phyloP scores from a whole-genome alignment of 2,797 vertebrate genomes.

The Halcyon smyrnensis region DNA sequence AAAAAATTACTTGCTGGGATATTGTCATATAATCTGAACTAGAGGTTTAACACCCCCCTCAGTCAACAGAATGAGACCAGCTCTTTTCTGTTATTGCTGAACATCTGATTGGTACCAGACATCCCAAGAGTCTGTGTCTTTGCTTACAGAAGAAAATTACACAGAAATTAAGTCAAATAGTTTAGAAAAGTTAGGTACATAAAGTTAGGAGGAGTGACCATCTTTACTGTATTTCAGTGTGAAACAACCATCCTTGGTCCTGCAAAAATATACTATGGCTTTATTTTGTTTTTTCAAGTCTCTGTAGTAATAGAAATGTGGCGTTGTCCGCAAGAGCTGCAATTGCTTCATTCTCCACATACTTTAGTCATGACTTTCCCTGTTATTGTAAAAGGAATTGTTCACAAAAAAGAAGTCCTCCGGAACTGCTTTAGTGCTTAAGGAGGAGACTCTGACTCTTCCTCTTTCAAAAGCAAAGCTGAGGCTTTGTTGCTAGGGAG shows the following conservation, averaged over 20 bases:
- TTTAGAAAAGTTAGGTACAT: not conserved
- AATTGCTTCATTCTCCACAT: not conserved
- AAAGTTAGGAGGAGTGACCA: not conserved
- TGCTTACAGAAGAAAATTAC: not conserved
- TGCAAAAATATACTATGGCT: not conserved
- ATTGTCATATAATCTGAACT: not conserved
- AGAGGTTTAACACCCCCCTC: not conserved
- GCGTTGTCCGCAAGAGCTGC: not conserved
- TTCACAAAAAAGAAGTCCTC: not conserved
- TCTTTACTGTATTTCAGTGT: not conserved
- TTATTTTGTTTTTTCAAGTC: not conserved
- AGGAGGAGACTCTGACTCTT: not conserved
- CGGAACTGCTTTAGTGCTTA: not conserved
- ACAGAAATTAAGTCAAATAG: not conserved
- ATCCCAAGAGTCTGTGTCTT: not conserved
- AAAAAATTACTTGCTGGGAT: not conserved
- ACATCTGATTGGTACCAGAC: no score
- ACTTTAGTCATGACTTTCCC: not conserved
- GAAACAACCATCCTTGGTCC: not conserved
- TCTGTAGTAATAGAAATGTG: not conserved
- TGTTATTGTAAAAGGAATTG: not conserved
- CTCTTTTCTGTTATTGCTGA: not conserved
- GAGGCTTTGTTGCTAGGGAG: constrained; percentile 51
- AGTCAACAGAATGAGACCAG: not conserved
- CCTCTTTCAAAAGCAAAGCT: constrained; percentile 66